phyloP scores from a whole-genome alignment of 2,888 invertebrate genomes.

The Parochlus steinenii region DNA sequence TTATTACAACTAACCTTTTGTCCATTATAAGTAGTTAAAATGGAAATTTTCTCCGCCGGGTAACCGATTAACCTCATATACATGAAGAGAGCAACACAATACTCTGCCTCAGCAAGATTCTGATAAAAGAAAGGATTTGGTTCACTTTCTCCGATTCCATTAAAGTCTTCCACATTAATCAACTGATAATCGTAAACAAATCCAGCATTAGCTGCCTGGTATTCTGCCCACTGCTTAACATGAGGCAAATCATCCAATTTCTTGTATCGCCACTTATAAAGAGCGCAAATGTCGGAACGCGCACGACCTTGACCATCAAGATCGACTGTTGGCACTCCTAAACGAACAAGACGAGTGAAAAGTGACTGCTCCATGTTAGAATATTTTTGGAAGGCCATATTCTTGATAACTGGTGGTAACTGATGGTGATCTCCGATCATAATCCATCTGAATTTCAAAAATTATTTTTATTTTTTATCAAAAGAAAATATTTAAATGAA shows the following conservation, averaged over 20 bases:
- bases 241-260: constrained; percentile 88
- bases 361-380: constrained; percentile 99
- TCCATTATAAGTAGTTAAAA: constrained; percentile 97
- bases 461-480: too few relatives aligned
- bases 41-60: constrained; percentile 91
- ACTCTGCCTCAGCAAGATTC: constrained; percentile 83
- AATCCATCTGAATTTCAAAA: too few relatives aligned
- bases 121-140: constrained; percentile 98
- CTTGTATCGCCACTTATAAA: constrained; percentile 95
- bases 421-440: constrained; percentile 99
- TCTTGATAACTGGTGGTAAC: constrained; percentile 97
- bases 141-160: constrained; percentile 91
- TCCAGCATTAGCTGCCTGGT: constrained; percentile 81
- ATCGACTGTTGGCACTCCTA: constrained; percentile 94
- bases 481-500: too few relatives aligned
- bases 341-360: constrained; percentile 86
- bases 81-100: constrained; percentile 93
- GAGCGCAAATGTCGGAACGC: constrained; percentile 73
- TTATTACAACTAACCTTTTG: too few relatives aligned
- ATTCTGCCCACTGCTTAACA: constrained; percentile 69
- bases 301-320: constrained; percentile 96
- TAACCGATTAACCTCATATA: constrained; percentile 96
- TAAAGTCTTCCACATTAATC: constrained; percentile 91
- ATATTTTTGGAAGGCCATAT: constrained; percentile 99
- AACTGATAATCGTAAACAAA: constrained; percentile 87